Evolutionary conservation across 2,113 vertebrate species (phyloP), one percentile per base, ranked within the genome.

Genomic region (Bubo blakistoni): DNA sequence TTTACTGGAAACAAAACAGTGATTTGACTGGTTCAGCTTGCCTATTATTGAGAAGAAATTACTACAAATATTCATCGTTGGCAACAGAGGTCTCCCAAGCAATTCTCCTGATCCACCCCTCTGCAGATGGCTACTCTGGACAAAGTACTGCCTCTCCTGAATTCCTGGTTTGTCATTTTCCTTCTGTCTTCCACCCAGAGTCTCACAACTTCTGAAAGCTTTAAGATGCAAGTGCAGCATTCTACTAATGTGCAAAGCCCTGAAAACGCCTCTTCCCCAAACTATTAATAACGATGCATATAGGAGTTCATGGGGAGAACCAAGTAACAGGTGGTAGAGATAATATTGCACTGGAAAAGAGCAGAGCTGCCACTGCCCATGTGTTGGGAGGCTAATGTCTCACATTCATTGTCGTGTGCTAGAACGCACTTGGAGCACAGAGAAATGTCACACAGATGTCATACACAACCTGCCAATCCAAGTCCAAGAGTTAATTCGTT

Each of bases 311-410:
- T 54, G 51, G 90, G 96, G 97, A 97, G 97, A 97, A 98, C 93
- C 80, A 96, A 93, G 83, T 92, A 98, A 99, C 99, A 99, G 99
- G 98, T 99, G 98, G 89, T 81, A 94, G 90, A 96, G 98, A 98
- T 99, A 98, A 96, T 89, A 95, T 99, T 98, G 98, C 98, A 78
- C 96, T 96, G 97, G 98, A 97, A 98, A 98, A 99, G 98, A 98
- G 98, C 96, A 96, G 97, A 94, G 92, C 97, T 96, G 94, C 94
- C 78, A 85, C 55, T 71, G 93, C 77, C 83, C 58, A 54, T 86
- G 90, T 81, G 88, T 51, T 73, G 71, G 92, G 87, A 93, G 72
- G 9, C 29, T 79, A 38, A 89, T 76, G 84, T 90, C 94, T 96
- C 92, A 77, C 90, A 86, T 97, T 97, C 95, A 98, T 97, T 98